Evolutionary conservation across 2,113 vertebrate species (phyloP).

Genomic region (Chloropsis cyanopogon): DNA sequence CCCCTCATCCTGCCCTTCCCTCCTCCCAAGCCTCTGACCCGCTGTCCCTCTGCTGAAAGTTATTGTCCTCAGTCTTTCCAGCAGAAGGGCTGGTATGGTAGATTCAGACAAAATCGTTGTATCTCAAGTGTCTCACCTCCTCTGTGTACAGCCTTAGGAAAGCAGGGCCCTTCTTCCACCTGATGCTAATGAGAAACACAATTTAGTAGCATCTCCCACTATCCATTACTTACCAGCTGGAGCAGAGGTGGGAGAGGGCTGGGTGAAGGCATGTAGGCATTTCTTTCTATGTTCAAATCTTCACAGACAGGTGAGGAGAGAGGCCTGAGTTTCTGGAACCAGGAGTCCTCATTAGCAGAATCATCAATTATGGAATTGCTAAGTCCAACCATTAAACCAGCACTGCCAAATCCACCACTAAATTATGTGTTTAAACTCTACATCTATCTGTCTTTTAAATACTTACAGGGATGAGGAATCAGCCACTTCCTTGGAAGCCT

Average conservation of each 20-base stretch:
- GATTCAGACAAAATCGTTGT: neutral
- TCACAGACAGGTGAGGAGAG: neutral
- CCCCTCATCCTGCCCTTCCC: neutral
- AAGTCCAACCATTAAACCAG: neutral
- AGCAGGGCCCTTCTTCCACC: accelerated
- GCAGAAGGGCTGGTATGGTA: neutral
- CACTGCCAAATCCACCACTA: neutral
- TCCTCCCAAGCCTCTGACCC: neutral
- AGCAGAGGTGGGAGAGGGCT: neutral
- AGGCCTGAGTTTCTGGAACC: neutral
- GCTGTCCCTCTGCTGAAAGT: neutral
- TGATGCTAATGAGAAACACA: neutral
- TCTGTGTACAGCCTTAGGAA: neutral
- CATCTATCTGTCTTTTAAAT: neutral
- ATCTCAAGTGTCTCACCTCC: neutral
- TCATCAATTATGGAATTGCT: neutral
- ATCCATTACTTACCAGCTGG: neutral
- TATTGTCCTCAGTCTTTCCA: neutral
- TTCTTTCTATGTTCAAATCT: neutral
- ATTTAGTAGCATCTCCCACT: neutral
- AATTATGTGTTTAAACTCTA: neutral
- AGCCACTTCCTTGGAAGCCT: neutral
- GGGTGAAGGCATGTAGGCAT: neutral
- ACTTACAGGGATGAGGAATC: neutral
- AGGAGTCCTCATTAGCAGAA: neutral